Evolutionary conservation across 2,797 vertebrate species (phyloP).

Genomic region (Phataginus tetradactyla): DNA sequence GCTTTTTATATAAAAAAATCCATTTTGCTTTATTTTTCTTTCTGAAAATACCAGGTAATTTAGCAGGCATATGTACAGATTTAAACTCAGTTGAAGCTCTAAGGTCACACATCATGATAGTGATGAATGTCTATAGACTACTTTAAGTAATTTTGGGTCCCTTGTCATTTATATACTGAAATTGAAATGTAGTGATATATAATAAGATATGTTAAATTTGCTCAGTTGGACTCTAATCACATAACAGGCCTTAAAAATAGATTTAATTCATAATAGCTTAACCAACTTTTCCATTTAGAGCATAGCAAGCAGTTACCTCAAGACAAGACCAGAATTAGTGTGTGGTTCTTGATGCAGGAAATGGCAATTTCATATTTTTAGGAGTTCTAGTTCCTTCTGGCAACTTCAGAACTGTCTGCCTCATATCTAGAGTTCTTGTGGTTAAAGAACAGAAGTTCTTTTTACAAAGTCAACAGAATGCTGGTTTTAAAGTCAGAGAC

Average conservation of each 20-base stretch:
- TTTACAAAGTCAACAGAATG: not conserved
- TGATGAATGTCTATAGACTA: not conserved
- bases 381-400: not conserved
- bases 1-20: not conserved
- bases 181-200: conserved; percentile 64
- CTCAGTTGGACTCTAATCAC: not conserved
- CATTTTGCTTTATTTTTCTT: not conserved
- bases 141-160: not conserved
- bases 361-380: not conserved
- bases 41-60: not conserved
- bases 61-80: not conserved
- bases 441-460: not conserved
- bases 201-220: not conserved
- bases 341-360: not conserved
- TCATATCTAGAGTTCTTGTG: not conserved
- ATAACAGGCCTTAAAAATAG: not conserved
- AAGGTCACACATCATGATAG: not conserved
- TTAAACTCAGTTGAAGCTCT: not conserved
- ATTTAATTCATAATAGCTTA: not conserved
- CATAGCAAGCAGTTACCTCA: not conserved
- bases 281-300: not conserved
- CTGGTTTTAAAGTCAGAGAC: not conserved
- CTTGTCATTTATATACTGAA: conserved; percentile 47
- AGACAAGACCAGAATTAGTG: not conserved
- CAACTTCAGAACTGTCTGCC: not conserved